These are phyloP conservation scores for Microtus oregoni DNA, from an alignment of 2,113 vertebrate species.

Conservation along the genomic window DNA sequence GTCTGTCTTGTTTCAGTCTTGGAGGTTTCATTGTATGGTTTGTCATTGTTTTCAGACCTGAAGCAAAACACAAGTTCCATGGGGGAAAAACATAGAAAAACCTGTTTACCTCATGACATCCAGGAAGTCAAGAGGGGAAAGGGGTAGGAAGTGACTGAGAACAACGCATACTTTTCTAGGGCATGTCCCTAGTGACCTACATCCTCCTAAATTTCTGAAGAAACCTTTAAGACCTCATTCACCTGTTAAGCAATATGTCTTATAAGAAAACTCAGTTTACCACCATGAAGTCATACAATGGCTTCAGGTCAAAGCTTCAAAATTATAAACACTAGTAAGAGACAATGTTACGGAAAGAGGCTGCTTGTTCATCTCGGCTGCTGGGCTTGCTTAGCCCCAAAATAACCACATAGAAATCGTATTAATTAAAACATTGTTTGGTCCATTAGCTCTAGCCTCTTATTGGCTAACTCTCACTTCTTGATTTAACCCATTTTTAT, in stretches of 20 bases:
- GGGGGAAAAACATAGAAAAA: not conserved
- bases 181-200: not conserved
- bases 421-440: too few relatives aligned
- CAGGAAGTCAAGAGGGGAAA: not conserved
- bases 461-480: too few relatives aligned
- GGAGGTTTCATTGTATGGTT: not conserved
- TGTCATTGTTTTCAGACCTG: not conserved
- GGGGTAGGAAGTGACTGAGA: rapidly evolving
- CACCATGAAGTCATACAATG: not conserved
- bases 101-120: not conserved
- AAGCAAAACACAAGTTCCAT: not conserved
- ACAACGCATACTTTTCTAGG: not conserved
- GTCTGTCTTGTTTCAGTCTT: not conserved
- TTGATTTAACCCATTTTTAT: too few relatives aligned
- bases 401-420: too few relatives aligned
- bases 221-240: not conserved
- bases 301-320: not conserved
- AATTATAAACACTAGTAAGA: not conserved
- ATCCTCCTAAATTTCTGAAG: not conserved
- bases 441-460: too few relatives aligned
- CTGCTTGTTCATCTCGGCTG: too few relatives aligned
- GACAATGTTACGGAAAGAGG: not conserved
- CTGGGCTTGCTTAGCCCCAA: too few relatives aligned
- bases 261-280: not conserved
- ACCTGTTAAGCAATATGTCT: not conserved